Evolutionary conservation across 2,113 vertebrate species (phyloP).

Genomic region (Stictonetta naevosa): DNA sequence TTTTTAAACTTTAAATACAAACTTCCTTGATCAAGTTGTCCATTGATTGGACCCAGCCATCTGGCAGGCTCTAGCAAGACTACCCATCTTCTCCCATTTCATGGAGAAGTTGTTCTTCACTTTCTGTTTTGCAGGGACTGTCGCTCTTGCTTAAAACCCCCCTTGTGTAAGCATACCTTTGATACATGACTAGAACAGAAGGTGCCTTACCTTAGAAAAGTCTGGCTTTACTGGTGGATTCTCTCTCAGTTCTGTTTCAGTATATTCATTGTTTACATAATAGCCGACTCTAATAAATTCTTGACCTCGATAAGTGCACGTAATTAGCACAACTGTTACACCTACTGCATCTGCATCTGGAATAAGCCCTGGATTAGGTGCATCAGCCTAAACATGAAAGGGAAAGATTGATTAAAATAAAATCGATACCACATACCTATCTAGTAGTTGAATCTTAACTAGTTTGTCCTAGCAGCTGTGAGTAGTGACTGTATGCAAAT

Average conservation of each 20-base stretch:
- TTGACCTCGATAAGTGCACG: constrained; percentile 85
- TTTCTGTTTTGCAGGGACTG: neutral
- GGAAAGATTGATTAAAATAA: constrained; percentile 27
- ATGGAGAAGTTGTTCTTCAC: neutral
- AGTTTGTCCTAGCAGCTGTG: neutral
- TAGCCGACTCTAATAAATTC: constrained; percentile 88
- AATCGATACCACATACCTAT: neutral
- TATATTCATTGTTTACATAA: constrained; percentile 89
- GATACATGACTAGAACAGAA: neutral
- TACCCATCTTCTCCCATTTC: neutral
- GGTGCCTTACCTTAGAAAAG: constrained; percentile 82
- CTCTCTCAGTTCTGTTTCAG: constrained; percentile 85
- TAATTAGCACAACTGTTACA: constrained; percentile 86
- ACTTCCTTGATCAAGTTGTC: neutral
- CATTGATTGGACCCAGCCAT: neutral
- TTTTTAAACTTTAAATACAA: neutral
- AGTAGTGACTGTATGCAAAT: neutral
- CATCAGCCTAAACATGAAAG: constrained; percentile 78
- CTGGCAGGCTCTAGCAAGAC: neutral
- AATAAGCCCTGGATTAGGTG: constrained; percentile 85
- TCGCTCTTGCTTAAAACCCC: neutral
- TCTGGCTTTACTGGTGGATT: constrained; percentile 87
- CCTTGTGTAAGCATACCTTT: neutral
- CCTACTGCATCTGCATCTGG: constrained; percentile 87
- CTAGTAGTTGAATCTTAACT: neutral